Conservation (phyloP, 2,888 invertebrate species). For the Pediacus dermestoides region DNA sequence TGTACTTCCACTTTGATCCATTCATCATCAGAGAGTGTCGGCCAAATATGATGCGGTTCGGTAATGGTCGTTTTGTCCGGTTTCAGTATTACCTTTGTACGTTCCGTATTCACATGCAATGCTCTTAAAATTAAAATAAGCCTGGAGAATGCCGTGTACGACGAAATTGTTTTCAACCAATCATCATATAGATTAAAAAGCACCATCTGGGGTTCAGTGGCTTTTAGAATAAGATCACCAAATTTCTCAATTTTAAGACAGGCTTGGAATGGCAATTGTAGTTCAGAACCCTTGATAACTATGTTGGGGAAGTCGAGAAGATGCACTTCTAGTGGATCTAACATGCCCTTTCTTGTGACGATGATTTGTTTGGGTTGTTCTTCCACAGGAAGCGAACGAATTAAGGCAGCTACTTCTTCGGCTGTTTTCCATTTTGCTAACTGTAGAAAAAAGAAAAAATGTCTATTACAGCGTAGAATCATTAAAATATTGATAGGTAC, state of each 20-base stretch:
- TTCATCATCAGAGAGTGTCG: conserved; percentile 93
- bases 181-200: conserved; percentile 99
- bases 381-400: conserved; percentile 97
- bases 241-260: conserved; percentile 99
- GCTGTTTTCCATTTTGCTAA: conserved; percentile 99
- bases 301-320: conserved; percentile 99
- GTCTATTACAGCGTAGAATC: no score
- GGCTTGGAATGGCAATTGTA: conserved; percentile 98
- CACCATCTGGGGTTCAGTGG: conserved; percentile 99
- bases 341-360: conserved; percentile 99
- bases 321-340: conserved; percentile 99
- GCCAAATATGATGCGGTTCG: conserved; percentile 99
- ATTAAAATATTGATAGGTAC: no score
- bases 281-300: conserved; percentile 98
- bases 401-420: conserved; percentile 98
- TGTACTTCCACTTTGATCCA: conserved; percentile 99
- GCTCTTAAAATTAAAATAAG: conserved; percentile 94
- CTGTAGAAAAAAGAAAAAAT: no score
- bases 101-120: conserved; percentile 97
- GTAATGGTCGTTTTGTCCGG: conserved; percentile 99
- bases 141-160: conserved; percentile 97
- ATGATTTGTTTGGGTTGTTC: conserved; percentile 99
- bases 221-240: conserved; percentile 97
- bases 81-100: conserved; percentile 96
- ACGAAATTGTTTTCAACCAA: conserved; percentile 98